A percentile compares a stretch with the other conserved stretches of the same genome.
Conservation (phyloP, 2,113 vertebrate species). For the Pipra filicauda region DNA sequence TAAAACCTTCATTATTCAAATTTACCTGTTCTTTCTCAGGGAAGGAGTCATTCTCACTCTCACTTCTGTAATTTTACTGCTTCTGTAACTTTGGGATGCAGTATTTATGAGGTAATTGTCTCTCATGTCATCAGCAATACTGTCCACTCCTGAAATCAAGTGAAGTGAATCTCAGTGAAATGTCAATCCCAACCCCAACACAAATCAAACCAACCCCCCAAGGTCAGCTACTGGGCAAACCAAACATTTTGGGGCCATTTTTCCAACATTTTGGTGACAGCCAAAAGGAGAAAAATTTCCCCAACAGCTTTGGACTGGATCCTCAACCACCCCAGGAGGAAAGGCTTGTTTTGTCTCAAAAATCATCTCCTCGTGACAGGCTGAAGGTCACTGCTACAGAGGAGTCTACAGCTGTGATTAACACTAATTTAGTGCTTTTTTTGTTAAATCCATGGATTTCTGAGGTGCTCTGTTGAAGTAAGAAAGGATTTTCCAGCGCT, state of each 20-base stretch:
- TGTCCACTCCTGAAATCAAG: not conserved
- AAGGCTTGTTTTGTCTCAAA: not conserved
- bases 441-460: not conserved
- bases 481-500: not conserved
- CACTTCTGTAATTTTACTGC: not conserved
- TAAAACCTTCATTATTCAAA: not conserved
- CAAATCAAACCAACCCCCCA: not conserved
- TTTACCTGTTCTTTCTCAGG: not conserved
- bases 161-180: not conserved
- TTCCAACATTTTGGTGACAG: not conserved
- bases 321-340: not conserved
- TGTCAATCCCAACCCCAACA: not conserved
- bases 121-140: no score
- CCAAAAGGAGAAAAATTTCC: not conserved
- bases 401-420: not conserved
- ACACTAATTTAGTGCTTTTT: not conserved
- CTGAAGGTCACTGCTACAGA: not conserved
- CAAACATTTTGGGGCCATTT: not conserved
- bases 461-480: not conserved
- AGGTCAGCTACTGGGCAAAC: not conserved
- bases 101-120: no score
- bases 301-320: not conserved
- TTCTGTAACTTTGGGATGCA: not conserved
- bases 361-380: not conserved
- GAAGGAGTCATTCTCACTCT: not conserved